phyloP scores from a whole-genome alignment of 2,113 vertebrate species.

The Odontesthes bonariensis region DNA sequence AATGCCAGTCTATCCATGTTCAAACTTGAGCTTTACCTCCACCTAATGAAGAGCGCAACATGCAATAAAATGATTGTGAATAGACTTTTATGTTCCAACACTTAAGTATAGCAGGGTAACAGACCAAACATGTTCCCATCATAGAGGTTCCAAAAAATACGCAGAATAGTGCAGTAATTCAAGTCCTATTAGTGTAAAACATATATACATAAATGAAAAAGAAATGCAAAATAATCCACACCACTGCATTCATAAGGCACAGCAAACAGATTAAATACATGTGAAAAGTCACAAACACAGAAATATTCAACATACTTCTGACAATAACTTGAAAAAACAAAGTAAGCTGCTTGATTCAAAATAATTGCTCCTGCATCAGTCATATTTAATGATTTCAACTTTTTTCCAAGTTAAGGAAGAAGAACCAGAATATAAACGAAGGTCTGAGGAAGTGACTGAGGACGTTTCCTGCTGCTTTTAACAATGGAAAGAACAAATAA shows the following conservation, averaged over 20 bases:
- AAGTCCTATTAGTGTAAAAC: too few relatives aligned
- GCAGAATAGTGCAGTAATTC: too few relatives aligned
- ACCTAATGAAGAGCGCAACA: background rate
- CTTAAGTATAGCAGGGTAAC: background rate
- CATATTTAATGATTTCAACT: background rate
- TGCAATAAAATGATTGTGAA: too few relatives aligned
- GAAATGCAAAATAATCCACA: too few relatives aligned
- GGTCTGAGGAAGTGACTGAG: background rate
- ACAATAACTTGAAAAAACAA: slow-evolving; percentile 15
- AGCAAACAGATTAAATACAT: background rate
- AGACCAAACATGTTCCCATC: too few relatives aligned
- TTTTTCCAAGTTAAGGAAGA: background rate
- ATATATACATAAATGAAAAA: too few relatives aligned
- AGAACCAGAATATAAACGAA: background rate
- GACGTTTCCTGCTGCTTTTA: background rate
- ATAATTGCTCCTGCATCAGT: background rate
- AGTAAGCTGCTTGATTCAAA: background rate
- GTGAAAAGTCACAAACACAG: background rate
- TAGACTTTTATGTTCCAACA: background rate
- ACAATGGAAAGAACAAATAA: slow-evolving; percentile 14
- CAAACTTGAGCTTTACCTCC: too few relatives aligned
- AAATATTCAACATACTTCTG: slow-evolving; percentile 28
- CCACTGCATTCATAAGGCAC: background rate
- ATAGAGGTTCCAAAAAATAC: too few relatives aligned
- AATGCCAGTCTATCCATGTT: too few relatives aligned